phyloP scores from a whole-genome alignment of 2,797 vertebrate species.

The Pipistrellus nathusii region DNA sequence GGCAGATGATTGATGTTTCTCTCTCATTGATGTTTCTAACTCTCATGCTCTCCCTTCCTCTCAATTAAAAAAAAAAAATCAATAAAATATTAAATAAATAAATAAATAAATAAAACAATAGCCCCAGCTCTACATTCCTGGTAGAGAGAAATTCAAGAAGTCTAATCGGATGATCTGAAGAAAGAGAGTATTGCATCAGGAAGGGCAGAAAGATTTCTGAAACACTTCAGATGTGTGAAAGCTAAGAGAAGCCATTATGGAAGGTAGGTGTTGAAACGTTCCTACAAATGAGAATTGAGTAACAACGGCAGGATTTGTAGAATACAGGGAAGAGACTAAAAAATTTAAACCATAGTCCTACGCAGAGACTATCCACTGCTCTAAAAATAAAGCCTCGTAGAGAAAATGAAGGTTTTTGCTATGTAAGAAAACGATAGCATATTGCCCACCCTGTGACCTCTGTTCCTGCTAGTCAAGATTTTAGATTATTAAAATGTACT shows the following conservation, averaged over 20 bases:
- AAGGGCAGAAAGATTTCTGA: neutral
- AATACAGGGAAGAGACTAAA: neutral
- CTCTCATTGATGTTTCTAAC: too few species aligned
- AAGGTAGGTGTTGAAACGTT: neutral
- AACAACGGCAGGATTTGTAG: neutral
- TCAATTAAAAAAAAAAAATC: too few species aligned
- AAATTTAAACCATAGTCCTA: neutral
- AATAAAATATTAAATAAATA: too few species aligned
- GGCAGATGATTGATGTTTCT: too few species aligned
- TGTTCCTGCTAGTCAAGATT: neutral
- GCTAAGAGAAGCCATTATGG: neutral
- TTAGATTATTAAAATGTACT: slow-evolving; percentile 22
- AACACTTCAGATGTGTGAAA: neutral
- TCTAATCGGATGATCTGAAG: neutral
- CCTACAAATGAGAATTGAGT: neutral
- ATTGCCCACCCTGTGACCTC: neutral
- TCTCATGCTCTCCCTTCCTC: too few species aligned
- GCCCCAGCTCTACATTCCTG: neutral
- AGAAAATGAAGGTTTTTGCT: slow-evolving; percentile 12
- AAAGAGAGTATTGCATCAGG: neutral
- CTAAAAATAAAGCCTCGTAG: slow-evolving; percentile 37
- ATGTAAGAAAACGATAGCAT: neutral
- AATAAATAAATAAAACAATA: neutral
- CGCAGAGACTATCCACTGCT: neutral
- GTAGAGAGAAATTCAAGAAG: neutral